phyloP scores from a whole-genome alignment of 2,888 invertebrate genomes.

The Tetranychus truncatus region DNA sequence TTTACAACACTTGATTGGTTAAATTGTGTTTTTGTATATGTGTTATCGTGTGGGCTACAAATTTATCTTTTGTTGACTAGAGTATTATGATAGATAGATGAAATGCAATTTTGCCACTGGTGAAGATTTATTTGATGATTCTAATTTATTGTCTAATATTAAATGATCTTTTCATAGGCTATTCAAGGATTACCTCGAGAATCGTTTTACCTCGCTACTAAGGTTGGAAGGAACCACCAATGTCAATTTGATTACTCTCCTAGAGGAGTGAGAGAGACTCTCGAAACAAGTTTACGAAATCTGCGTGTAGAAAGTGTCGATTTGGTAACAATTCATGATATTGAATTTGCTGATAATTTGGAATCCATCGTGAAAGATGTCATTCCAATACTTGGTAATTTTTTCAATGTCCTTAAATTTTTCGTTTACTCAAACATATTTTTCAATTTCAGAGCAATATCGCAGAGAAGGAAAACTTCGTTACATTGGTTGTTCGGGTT shows the following conservation, averaged over 20 bases:
- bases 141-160: too few relatives aligned
- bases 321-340: constrained; percentile 77
- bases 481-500: constrained; percentile 62
- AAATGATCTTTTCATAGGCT: constrained; percentile 36
- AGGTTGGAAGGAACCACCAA: constrained; percentile 54
- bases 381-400: constrained; percentile 29
- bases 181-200: constrained; percentile 56
- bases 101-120: neutral
- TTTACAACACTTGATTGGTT: too few relatives aligned
- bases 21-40: too few relatives aligned
- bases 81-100: neutral
- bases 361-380: constrained; percentile 30
- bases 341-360: constrained; percentile 54
- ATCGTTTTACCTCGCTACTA: constrained; percentile 73
- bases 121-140: too few relatives aligned
- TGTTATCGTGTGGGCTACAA: neutral
- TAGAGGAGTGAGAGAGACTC: constrained; percentile 51
- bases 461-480: constrained; percentile 44
- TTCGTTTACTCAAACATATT: constrained; percentile 36
- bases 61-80: neutral
- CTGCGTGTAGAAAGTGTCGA: constrained; percentile 67
- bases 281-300: constrained; percentile 52
- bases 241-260: constrained; percentile 62
- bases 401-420: constrained; percentile 28
- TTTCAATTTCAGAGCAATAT: constrained; percentile 58